Conservation (phyloP, 2,888 invertebrate species). For the Rhyacophila evoluta region DNA sequence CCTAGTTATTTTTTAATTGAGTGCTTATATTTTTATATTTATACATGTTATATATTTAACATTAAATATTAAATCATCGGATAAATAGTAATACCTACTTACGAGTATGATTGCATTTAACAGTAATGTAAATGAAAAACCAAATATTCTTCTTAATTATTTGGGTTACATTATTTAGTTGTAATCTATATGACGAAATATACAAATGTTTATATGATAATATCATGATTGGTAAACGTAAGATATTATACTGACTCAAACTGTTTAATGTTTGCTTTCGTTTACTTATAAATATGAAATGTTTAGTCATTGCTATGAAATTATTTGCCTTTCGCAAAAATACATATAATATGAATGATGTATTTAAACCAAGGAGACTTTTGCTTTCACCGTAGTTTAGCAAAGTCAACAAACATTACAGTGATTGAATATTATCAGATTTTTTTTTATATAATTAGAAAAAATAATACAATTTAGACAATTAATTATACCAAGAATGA, state of each 20-base stretch:
- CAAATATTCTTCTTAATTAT: background rate
- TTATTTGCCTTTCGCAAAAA: background rate
- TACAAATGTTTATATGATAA: background rate
- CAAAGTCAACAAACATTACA: too few relatives aligned
- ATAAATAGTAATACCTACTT: slow-evolving; percentile 5
- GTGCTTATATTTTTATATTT: slow-evolving; percentile 25
- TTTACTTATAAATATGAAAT: background rate
- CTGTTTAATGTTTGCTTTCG: background rate
- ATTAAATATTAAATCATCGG: slow-evolving; percentile 6
- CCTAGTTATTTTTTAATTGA: slow-evolving; percentile 16
- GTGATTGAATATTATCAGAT: too few relatives aligned
- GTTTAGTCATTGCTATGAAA: background rate
- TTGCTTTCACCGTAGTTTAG: too few relatives aligned
- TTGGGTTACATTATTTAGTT: background rate
- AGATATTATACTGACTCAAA: too few relatives aligned
- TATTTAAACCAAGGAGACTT: too few relatives aligned
- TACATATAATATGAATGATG: too few relatives aligned
- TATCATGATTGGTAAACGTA: too few relatives aligned
- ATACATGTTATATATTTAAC: slow-evolving; percentile 3
- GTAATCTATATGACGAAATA: background rate
- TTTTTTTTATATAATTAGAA: too few relatives aligned
- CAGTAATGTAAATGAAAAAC: too few relatives aligned
- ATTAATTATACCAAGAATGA: too few relatives aligned
- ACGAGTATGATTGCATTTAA: slow-evolving; percentile 6
- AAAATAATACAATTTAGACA: too few relatives aligned